Percentiles rank a stretch among this genome's conserved stretches.
phyloP scores from a whole-genome alignment of 1,140 invertebrate genomes.

The Odontomachus brunneus region DNA sequence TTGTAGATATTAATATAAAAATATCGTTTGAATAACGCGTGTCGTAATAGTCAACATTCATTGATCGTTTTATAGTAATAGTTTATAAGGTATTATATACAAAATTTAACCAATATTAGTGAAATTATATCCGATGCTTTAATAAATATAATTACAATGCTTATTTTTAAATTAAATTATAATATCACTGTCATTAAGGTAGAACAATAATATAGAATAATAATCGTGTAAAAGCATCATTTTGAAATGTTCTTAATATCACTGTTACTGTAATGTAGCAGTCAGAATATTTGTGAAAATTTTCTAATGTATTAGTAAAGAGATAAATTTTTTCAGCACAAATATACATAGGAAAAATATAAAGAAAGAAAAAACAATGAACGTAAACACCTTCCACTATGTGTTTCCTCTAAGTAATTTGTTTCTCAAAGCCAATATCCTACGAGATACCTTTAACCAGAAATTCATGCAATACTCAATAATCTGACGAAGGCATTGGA shows the following conservation, averaged over 20 bases:
- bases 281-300: conserved; percentile 20
- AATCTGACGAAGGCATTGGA: conserved; percentile 54
- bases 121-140: conserved; percentile 23
- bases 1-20: conserved; percentile 11
- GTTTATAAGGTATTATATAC: conserved; percentile 1
- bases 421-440: conserved; percentile 15
- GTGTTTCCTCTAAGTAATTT: conserved; percentile 10
- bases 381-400: conserved; percentile 33
- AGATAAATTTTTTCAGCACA: conserved; percentile 4
- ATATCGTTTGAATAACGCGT: conserved; percentile 24
- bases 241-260: too few species aligned
- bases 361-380: neutral
- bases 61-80: conserved; percentile 32
- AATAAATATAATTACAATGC: conserved; percentile 18
- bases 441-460: conserved; percentile 65
- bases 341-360: conserved; percentile 2
- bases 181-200: neutral
- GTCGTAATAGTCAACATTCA: conserved; percentile 19
- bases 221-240: too few species aligned
- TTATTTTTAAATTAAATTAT: conserved; percentile 18
- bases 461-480: conserved; percentile 64
- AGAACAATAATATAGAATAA: conserved; percentile 2
- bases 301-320: neutral
- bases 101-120: conserved; percentile 31
- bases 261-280: neutral